phyloP scores from a whole-genome alignment of 1,140 invertebrate genomes.

The Hestina assimilis region DNA sequence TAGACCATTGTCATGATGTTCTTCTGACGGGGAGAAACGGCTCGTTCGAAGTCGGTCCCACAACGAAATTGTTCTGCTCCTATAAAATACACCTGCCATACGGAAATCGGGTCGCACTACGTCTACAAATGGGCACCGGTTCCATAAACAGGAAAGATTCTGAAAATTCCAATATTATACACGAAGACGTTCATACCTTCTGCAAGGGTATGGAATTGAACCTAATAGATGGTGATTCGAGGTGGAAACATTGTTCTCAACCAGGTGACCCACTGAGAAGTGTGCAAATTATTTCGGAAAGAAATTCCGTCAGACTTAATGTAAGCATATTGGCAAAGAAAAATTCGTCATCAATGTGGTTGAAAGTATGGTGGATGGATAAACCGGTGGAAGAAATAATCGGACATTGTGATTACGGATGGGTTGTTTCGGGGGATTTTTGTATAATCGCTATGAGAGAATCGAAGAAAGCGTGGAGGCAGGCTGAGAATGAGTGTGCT shows the following conservation, averaged over 20 bases:
- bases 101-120: slow-evolving; percentile 80
- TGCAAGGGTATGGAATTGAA: slow-evolving; percentile 78
- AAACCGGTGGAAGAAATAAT: slow-evolving; percentile 78
- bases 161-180: slow-evolving; percentile 54
- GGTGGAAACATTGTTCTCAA: slow-evolving; percentile 79
- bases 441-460: slow-evolving; percentile 82
- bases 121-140: slow-evolving; percentile 77
- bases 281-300: slow-evolving; percentile 79
- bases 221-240: slow-evolving; percentile 77
- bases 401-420: slow-evolving; percentile 81
- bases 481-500: slow-evolving; percentile 82
- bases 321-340: slow-evolving; percentile 58
- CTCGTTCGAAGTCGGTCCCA: slow-evolving; percentile 79
- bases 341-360: slow-evolving; percentile 64
- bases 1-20: slow-evolving; percentile 83
- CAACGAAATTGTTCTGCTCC: slow-evolving; percentile 78
- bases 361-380: slow-evolving; percentile 77
- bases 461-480: slow-evolving; percentile 79
- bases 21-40: slow-evolving; percentile 80
- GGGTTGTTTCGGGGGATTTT: slow-evolving; percentile 80
- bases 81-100: slow-evolving; percentile 82
- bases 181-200: slow-evolving; percentile 49
- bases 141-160: slow-evolving; percentile 39
- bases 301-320: slow-evolving; percentile 76
- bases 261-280: slow-evolving; percentile 76